Base-by-base conservation (phyloP, 2,113 vertebrate species). In the Varanus komodoensis region DNA sequence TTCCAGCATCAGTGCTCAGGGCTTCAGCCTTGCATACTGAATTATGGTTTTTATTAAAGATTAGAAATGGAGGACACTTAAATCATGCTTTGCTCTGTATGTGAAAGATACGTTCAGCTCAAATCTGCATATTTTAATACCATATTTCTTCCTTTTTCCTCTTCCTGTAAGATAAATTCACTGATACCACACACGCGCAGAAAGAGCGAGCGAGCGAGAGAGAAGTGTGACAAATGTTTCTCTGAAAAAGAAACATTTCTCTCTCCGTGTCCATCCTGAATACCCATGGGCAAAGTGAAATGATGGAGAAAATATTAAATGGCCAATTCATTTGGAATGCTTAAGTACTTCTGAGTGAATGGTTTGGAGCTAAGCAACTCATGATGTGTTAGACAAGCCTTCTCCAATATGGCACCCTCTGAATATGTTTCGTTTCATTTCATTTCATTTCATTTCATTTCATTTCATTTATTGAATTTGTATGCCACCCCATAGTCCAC, bases 21-120 rank as follows among this genome's bases (percentile, higher is more conserved):
- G 95, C 92, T 93, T 94, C 93, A 91, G 93, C 95, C 93, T 96
- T 95, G 96, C 96, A 95, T 88, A 84, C 92, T 96, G 96, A 96
- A 96, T 96, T 96, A 96, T 96, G 95, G 91, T 93, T 96, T 96
- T 96, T 96, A 96, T 96, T 96, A 96, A 96, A 96, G 95, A 95
- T 96, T 95, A 96, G 95, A 95, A 96, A 96, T 95, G 95, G 95
- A 95, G 94, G 95, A 92, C 94, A 94, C 94, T 95, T 96, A 96
- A 96, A 96, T 96, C 96, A 96, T 93, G 92, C 94, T 95, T 88
- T 96, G 95, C 93, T 90, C 96, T 96, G 93, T 95, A 96, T 96
- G 93, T 96, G 95, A 96, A 94, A 96, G 95, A 93, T 94, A 93
- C 88, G 91, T 91, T 95, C 89, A 89, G 93, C 94, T 92, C 93